phyloP scores from a whole-genome alignment of 2,113 vertebrate species.

The Trogon surrucura region DNA sequence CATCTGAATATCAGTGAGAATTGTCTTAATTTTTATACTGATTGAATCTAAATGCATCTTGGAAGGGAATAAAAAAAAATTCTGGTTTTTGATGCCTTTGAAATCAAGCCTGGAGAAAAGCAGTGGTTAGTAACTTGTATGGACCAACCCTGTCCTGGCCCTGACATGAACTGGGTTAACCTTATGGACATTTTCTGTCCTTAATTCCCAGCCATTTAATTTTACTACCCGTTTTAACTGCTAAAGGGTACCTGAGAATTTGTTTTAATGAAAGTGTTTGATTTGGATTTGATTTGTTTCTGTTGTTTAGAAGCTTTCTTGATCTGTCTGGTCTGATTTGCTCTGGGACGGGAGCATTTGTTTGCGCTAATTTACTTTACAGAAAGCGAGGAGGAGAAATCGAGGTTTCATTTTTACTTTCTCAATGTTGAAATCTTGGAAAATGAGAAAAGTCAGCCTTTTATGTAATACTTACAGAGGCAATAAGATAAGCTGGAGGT shows the following conservation, averaged over 20 bases:
- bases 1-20: neutral
- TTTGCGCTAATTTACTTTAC: neutral
- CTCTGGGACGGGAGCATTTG: neutral
- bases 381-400: neutral
- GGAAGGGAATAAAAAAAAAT: neutral
- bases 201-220: neutral
- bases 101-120: neutral
- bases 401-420: neutral
- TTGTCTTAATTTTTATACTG: neutral
- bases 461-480: neutral
- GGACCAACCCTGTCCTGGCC: neutral
- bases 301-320: neutral
- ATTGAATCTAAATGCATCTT: neutral
- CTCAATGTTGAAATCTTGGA: neutral
- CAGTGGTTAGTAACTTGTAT: neutral
- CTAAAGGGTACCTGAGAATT: neutral
- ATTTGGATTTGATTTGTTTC: neutral
- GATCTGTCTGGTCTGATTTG: neutral
- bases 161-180: neutral
- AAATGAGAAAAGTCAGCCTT: neutral
- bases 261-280: neutral
- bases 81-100: neutral
- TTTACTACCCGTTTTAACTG: neutral
- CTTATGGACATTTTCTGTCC: neutral
- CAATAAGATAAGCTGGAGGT: neutral